phyloP scores from a whole-genome alignment of 2,888 invertebrate genomes.

The Aelia acuminata region DNA sequence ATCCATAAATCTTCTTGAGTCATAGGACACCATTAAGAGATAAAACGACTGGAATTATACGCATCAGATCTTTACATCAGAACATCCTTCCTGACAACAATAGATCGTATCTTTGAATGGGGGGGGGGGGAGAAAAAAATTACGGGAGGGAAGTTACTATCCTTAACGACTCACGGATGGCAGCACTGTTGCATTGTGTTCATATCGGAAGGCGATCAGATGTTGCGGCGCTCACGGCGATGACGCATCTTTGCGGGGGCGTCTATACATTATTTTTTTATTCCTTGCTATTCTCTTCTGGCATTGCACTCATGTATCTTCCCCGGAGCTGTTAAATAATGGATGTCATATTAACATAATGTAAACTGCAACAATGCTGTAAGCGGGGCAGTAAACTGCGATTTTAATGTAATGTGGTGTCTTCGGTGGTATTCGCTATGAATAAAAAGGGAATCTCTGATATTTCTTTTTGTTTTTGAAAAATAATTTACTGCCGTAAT shows the following conservation, averaged over 20 bases:
- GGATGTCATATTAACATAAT: constrained; percentile 40
- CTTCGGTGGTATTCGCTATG: background rate
- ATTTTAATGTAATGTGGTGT: background rate
- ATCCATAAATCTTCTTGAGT: background rate
- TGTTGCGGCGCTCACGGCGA: constrained; percentile 4
- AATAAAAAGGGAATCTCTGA: background rate
- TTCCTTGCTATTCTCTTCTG: background rate
- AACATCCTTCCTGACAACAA: constrained; percentile 18
- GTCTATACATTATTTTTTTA: background rate
- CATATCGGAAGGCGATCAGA: constrained; percentile 38
- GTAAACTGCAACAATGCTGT: constrained; percentile 26
- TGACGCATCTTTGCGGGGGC: constrained; percentile 22
- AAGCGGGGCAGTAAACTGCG: background rate
- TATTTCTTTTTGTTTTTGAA: background rate
- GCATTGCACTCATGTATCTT: constrained; percentile 3
- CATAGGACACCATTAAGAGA: background rate
- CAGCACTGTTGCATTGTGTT: constrained; percentile 31
- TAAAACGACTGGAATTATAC: constrained; percentile 2
- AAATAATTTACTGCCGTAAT: background rate
- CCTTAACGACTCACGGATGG: constrained; percentile 43
- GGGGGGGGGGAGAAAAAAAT: constrained; percentile 25
- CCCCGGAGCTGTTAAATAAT: constrained; percentile 43
- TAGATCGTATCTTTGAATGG: constrained; percentile 33
- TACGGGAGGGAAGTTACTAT: background rate
- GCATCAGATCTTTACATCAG: constrained; percentile 22